Evolutionary conservation across 2,113 vertebrate species (phyloP).

Genomic region (Tonatia bakeri): DNA sequence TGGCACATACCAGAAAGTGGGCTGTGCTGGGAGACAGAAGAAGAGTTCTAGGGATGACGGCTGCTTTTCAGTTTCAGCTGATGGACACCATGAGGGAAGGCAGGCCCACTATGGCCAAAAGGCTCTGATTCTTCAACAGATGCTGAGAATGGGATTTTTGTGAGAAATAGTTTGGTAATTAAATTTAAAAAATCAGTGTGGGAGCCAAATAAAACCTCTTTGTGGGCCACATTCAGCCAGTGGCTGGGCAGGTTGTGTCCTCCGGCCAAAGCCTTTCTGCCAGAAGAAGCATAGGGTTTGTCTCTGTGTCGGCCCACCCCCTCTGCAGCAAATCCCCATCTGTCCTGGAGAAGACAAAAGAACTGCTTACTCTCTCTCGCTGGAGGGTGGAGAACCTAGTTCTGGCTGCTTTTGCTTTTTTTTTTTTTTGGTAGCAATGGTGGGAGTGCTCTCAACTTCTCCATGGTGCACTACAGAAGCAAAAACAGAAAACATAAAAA

Average conservation of each 20-base stretch:
- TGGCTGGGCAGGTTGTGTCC: not conserved
- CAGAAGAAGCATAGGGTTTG: not conserved
- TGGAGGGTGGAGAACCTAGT: not conserved
- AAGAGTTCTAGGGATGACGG: too few relatives aligned
- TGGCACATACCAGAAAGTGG: accelerated
- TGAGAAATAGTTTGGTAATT: not conserved
- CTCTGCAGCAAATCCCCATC: not conserved
- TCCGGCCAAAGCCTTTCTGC: not conserved
- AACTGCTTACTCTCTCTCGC: not conserved
- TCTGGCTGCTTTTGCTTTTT: not conserved
- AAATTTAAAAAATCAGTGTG: not conserved
- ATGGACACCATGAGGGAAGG: not conserved
- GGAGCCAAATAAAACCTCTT: not conserved
- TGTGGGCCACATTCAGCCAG: not conserved
- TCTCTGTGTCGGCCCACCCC: not conserved
- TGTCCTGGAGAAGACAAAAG: not conserved
- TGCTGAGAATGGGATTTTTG: not conserved
- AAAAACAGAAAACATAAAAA: not conserved
- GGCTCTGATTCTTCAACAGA: not conserved
- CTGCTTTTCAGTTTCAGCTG: not conserved
- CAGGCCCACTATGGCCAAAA: not conserved
- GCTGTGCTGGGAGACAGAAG: not conserved
- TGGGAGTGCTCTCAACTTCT: not conserved
- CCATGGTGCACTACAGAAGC: not conserved
- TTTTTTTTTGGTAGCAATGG: not conserved